Evolutionary conservation across 2,797 vertebrate genomes (phyloP).

Genomic region (Acanthopagrus latus): DNA sequence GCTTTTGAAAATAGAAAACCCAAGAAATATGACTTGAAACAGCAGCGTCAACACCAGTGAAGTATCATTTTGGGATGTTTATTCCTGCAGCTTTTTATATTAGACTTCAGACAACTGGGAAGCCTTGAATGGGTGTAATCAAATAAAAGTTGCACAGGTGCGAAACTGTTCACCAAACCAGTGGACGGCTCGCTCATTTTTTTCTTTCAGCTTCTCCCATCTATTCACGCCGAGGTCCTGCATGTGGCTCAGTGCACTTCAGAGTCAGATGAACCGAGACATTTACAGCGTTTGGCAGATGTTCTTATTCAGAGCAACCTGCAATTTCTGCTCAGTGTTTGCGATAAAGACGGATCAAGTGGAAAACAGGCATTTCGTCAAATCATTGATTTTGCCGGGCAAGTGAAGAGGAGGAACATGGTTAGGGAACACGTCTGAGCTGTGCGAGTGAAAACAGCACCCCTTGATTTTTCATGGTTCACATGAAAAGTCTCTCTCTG

Average conservation of each 20-base stretch:
- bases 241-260: neutral
- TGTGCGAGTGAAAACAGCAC: too few species aligned
- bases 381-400: neutral
- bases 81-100: constrained; percentile 29
- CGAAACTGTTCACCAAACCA: neutral
- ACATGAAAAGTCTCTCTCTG: too few species aligned
- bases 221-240: constrained; percentile 8
- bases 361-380: neutral
- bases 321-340: neutral
- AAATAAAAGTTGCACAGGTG: constrained; percentile 19
- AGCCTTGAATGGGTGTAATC: neutral
- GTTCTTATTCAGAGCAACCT: neutral
- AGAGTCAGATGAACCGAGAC: neutral
- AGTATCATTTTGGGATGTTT: neutral
- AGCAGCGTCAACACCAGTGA: neutral
- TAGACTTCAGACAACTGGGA: neutral
- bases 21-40: neutral
- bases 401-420: too few species aligned
- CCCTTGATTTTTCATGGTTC: too few species aligned
- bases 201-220: neutral
- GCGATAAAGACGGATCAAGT: neutral
- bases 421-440: too few species aligned
- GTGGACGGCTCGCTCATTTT: neutral
- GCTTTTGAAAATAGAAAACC: constrained; percentile 8
- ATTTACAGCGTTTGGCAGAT: neutral